Conservation (phyloP, 2,888 invertebrate species). For the Nemotelus pantherinus region DNA sequence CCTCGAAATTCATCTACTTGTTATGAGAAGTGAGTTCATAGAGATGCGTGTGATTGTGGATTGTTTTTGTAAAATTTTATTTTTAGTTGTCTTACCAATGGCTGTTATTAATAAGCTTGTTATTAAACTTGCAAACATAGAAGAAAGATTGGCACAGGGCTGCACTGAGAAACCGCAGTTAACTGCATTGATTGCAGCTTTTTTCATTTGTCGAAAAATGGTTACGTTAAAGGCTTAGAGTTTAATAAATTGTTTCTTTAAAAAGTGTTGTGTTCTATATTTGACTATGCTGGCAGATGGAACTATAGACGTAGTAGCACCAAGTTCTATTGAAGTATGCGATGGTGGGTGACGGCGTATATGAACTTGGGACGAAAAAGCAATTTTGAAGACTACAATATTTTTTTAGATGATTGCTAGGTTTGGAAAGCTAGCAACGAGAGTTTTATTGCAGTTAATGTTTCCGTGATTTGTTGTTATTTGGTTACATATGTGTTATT, state of each 20-base stretch:
- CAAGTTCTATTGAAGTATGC: too few species aligned
- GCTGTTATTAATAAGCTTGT: constrained; percentile 80
- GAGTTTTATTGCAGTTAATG: too few species aligned
- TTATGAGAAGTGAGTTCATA: constrained; percentile 82
- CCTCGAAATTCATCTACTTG: constrained; percentile 86
- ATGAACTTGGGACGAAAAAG: too few species aligned
- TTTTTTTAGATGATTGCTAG: too few species aligned
- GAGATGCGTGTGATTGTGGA: background rate
- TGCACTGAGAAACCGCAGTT: constrained; percentile 92
- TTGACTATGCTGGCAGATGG: too few species aligned
- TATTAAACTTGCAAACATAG: constrained; percentile 89
- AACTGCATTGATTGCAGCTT: constrained; percentile 87
- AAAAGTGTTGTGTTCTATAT: background rate
- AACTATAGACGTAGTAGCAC: too few species aligned
- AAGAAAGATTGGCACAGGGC: constrained; percentile 85
- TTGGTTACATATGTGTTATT: too few species aligned
- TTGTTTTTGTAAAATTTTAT: background rate
- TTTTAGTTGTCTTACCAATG: constrained; percentile 85
- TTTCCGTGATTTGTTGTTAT: too few species aligned
- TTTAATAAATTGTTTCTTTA: constrained; percentile 18
- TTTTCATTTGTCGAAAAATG: constrained; percentile 77
- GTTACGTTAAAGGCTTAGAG: constrained; percentile 58
- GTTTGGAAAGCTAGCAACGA: too few species aligned
- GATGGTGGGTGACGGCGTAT: too few species aligned
- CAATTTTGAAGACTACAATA: too few species aligned